These are phyloP conservation scores for Drosophila kanekoi DNA, from an alignment of 2,888 invertebrate genomes.

Conservation along the genomic window DNA sequence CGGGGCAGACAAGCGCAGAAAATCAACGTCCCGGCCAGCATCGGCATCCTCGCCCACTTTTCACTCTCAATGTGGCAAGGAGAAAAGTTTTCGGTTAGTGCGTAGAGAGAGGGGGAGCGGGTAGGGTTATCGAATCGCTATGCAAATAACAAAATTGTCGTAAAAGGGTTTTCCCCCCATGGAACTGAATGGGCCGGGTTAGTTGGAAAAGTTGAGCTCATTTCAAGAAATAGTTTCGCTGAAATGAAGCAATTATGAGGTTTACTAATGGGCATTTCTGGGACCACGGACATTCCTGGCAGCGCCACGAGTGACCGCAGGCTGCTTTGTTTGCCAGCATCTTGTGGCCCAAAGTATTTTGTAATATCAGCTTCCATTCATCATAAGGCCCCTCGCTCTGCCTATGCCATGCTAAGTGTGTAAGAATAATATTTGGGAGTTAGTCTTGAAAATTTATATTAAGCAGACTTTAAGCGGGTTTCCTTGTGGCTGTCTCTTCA, in stretches of 20 bases:
- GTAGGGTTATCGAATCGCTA: slow-evolving; percentile 23
- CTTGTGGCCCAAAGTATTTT: slow-evolving; percentile 54
- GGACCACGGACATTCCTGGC: slow-evolving; percentile 9
- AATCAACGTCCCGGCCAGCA: slow-evolving; percentile 46
- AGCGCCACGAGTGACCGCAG: slow-evolving; percentile 46
- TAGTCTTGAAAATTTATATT: not conserved
- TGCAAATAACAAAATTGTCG: slow-evolving; percentile 32
- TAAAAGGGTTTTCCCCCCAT: slow-evolving; percentile 36
- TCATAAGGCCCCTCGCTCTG: slow-evolving; percentile 52
- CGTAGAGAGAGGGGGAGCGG: not conserved
- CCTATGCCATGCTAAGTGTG: not conserved
- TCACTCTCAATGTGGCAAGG: not conserved
- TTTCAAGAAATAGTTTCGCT: slow-evolving; percentile 55
- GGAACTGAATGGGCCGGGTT: not conserved
- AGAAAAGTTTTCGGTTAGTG: slow-evolving; percentile 9
- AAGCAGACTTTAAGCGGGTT: too few relatives aligned
- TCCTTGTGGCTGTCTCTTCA: not conserved
- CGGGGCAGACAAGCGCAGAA: slow-evolving; percentile 67
- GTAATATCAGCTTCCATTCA: slow-evolving; percentile 68
- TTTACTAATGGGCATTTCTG: slow-evolving; percentile 84
- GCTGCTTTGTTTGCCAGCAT: slow-evolving; percentile 11
- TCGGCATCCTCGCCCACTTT: slow-evolving; percentile 13
- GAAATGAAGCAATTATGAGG: slow-evolving; percentile 85
- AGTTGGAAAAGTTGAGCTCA: slow-evolving; percentile 41
- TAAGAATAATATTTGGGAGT: not conserved